Conservation (phyloP, 2,113 vertebrate genomes). For the Amblyornis subalaris region DNA sequence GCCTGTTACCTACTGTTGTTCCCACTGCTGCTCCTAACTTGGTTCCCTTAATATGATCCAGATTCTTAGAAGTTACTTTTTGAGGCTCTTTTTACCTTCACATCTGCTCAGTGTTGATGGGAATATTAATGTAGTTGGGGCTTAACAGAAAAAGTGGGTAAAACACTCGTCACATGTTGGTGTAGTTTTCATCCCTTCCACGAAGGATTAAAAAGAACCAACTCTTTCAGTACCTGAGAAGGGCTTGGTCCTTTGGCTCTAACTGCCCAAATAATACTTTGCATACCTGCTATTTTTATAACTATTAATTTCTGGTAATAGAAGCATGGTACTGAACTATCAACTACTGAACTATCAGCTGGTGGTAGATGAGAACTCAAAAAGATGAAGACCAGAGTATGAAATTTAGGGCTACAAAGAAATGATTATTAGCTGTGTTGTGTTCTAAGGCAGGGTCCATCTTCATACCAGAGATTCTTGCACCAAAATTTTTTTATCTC, state of each 20-base stretch:
- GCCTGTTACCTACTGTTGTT: neutral
- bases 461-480: neutral
- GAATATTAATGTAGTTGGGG: neutral
- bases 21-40: neutral
- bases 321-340: neutral
- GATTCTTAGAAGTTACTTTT: neutral
- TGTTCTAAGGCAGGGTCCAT: neutral
- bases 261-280: neutral
- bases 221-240: neutral
- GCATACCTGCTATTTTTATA: neutral
- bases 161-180: neutral
- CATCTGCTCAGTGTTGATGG: neutral
- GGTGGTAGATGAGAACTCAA: neutral
- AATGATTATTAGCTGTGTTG: neutral
- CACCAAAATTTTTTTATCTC: neutral
- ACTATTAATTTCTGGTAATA: neutral
- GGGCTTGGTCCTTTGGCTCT: neutral
- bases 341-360: neutral
- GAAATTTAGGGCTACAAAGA: neutral
- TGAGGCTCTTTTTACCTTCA: neutral
- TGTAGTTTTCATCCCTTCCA: neutral
- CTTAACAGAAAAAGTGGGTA: neutral
- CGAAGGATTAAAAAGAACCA: neutral
- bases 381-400: neutral
- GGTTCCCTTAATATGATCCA: neutral